phyloP scores from a whole-genome alignment of 1,140 invertebrate species.

The Drosophila persimilis region DNA sequence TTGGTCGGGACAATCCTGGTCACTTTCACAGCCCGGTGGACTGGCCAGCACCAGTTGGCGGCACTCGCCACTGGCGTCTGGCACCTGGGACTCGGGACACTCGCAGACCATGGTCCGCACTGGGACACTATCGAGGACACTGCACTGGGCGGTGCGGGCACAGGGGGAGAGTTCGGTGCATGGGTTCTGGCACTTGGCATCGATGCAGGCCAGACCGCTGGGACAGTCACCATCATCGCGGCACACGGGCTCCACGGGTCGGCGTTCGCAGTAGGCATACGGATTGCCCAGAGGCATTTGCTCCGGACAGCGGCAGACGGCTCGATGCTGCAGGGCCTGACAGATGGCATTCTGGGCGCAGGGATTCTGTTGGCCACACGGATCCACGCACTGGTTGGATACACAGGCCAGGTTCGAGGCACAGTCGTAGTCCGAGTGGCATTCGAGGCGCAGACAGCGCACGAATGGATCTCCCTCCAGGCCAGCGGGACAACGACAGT shows the following conservation, averaged over 20 bases:
- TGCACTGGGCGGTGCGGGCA: constrained; percentile 88
- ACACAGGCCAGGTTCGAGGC: constrained; percentile 88
- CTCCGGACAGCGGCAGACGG: constrained; percentile 90
- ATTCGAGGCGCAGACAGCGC: constrained; percentile 91
- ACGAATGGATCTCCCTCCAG: constrained; percentile 90
- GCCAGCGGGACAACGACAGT: constrained; percentile 89
- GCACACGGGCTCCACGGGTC: constrained; percentile 86
- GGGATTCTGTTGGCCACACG: constrained; percentile 86
- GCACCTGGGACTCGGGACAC: constrained; percentile 92
- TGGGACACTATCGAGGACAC: constrained; percentile 91
- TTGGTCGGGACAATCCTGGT: constrained; percentile 90
- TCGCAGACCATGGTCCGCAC: constrained; percentile 93
- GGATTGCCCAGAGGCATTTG: constrained; percentile 90
- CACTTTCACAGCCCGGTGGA: constrained; percentile 89
- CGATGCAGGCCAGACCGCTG: constrained; percentile 91
- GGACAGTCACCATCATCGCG: constrained; percentile 91
- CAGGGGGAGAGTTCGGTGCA: constrained; percentile 90
- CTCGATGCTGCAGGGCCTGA: constrained; percentile 89
- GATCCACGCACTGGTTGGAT: constrained; percentile 89
- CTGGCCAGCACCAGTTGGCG: constrained; percentile 87
- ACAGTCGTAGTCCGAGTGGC: constrained; percentile 90
- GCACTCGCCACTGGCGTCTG: constrained; percentile 90
- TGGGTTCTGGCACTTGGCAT: constrained; percentile 90
- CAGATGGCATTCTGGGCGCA: constrained; percentile 93
- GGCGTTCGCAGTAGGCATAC: constrained; percentile 88